phyloP scores from a whole-genome alignment of 64 coral and sea anemone genomes.

The Cladopsammia gracilis region DNA sequence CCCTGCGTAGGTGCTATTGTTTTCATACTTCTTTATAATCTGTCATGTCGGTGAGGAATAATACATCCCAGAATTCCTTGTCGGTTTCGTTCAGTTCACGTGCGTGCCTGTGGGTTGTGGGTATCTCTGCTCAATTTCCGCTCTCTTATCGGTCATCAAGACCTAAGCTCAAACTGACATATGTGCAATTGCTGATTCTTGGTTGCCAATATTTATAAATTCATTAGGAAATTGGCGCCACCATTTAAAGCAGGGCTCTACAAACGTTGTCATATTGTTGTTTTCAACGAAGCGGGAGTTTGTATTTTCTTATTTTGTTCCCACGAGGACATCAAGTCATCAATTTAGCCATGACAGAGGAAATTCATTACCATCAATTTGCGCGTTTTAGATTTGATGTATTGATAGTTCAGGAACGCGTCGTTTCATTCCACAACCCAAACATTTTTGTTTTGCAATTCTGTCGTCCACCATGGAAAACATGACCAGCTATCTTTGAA shows the following conservation, averaged over 20 bases:
- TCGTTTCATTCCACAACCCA: background rate
- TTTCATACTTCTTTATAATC: background rate
- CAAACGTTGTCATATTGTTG: background rate
- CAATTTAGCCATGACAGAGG: slow-evolving; percentile 1
- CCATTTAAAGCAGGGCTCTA: background rate
- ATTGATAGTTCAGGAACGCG: slow-evolving; percentile 22
- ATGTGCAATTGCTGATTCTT: slow-evolving; percentile 47
- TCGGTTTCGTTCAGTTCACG: background rate
- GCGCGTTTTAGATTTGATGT: background rate
- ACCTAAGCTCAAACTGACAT: slow-evolving; percentile 42
- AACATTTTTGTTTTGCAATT: too few relatives aligned
- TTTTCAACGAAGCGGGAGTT: background rate
- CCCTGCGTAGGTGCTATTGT: slow-evolving; percentile 34
- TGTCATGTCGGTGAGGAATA: background rate
- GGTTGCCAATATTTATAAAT: slow-evolving; percentile 16
- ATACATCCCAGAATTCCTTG: slow-evolving; percentile 42
- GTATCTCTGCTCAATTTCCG: slow-evolving; percentile 61
- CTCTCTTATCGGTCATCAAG: slow-evolving; percentile 65
- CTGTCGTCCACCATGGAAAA: background rate
- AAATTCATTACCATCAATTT: slow-evolving; percentile 21
- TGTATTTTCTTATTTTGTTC: background rate
- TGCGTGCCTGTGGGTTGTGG: slow-evolving; percentile 24
- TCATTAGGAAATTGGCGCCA: slow-evolving; percentile 31
- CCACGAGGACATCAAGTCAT: background rate
- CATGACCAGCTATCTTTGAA: background rate